A percentile compares a stretch with the other conserved stretches of the same genome.
Conservation (phyloP, 2,797 vertebrate species). For the Manis javanica region DNA sequence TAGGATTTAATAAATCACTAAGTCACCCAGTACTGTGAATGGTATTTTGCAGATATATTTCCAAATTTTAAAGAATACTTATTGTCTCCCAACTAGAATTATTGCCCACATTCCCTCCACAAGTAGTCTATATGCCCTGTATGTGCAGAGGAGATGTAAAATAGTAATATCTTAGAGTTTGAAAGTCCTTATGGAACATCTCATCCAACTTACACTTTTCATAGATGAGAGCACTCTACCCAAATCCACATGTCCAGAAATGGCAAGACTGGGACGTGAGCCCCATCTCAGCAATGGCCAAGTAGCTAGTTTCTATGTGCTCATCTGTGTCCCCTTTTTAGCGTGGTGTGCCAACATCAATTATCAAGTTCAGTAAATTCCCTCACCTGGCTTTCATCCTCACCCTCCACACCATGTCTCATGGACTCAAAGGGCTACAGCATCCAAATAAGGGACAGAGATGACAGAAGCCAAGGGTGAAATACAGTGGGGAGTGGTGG, state of each 20-base stretch:
- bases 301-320: background rate
- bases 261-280: too few species aligned
- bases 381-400: background rate
- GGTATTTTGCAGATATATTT: background rate
- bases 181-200: background rate
- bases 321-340: background rate
- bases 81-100: background rate
- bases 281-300: background rate
- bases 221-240: background rate
- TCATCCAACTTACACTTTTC: background rate
- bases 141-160: background rate
- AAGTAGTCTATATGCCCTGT: background rate
- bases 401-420: background rate
- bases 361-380: background rate
- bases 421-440: background rate
- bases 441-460: background rate
- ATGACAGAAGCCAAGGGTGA: background rate
- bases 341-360: background rate
- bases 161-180: background rate
- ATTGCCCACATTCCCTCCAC: background rate
- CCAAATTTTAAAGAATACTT: background rate
- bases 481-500: background rate
- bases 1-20: background rate
- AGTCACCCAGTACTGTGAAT: background rate
- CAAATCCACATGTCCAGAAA: background rate